Percentiles rank a stretch among this genome's conserved stretches.
These are phyloP conservation scores for Adelphocoris suturalis DNA, from an alignment of 2,888 invertebrate genomes.

Conservation along the genomic window DNA sequence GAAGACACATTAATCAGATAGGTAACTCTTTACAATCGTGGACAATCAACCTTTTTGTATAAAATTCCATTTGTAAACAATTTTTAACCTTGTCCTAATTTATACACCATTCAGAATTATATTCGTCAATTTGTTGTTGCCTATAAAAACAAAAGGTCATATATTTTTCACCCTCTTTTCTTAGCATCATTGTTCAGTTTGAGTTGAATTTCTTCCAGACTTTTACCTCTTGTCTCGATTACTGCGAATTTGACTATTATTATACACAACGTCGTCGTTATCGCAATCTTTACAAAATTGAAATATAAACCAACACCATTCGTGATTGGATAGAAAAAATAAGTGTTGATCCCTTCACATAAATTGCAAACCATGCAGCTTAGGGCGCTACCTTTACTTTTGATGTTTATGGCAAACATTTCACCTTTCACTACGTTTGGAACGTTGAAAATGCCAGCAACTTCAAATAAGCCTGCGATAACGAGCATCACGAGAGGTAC, in stretches of 20 bases:
- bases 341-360: constrained; percentile 81
- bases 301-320: constrained; percentile 84
- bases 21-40: no score
- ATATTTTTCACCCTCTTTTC: no score
- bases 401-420: constrained; percentile 83
- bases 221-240: constrained; percentile 86
- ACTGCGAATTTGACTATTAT: constrained; percentile 81
- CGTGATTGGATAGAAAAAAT: constrained; percentile 81
- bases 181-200: constrained; percentile 43
- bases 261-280: constrained; percentile 80
- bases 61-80: no score
- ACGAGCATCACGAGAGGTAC: constrained; percentile 81
- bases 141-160: no score
- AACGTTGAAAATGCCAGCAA: constrained; percentile 82
- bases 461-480: constrained; percentile 82
- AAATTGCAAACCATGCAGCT: constrained; percentile 82
- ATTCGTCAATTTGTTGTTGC: no score
- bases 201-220: constrained; percentile 84
- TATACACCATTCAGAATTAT: no score
- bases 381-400: constrained; percentile 82
- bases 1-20: no score
- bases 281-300: constrained; percentile 83
- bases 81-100: no score
- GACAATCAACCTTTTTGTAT: no score
- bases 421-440: constrained; percentile 84